These are phyloP conservation scores for Idaea biselata DNA, from an alignment of 2,888 invertebrate genomes.

Conservation along the genomic window DNA sequence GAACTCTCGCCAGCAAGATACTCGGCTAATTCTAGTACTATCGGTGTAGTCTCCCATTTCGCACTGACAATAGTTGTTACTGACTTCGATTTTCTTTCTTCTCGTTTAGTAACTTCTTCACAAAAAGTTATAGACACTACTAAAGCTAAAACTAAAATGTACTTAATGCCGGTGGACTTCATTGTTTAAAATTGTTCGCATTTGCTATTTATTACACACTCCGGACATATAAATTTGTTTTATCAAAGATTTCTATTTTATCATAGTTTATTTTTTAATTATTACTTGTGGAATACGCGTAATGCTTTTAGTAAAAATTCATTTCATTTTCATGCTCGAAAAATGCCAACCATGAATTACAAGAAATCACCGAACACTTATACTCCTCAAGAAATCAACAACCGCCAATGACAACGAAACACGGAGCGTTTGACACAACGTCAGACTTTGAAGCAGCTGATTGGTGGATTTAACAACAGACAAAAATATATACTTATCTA, in stretches of 20 bases:
- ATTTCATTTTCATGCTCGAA: conserved; percentile 20
- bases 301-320: conserved; percentile 4
- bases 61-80: conserved; percentile 94
- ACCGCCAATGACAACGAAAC: conserved; percentile 69
- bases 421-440: conserved; percentile 44
- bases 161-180: conserved; percentile 60
- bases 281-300: not conserved
- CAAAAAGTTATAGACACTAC: conserved; percentile 47
- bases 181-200: conserved; percentile 35
- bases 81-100: conserved; percentile 85
- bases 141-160: conserved; percentile 49
- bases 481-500: not conserved
- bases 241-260: conserved; percentile 13
- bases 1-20: conserved; percentile 90
- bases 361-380: too few species aligned
- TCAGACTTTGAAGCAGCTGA: not conserved
- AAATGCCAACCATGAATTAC: conserved; percentile 10
- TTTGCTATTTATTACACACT: not conserved
- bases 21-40: conserved; percentile 94
- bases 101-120: conserved; percentile 49
- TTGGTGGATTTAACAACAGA: conserved; percentile 12
- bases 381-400: conserved; percentile 36
- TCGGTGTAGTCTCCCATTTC: conserved; percentile 96
- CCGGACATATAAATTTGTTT: not conserved
- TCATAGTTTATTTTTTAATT: conserved; percentile 32